Percentiles rank a stretch among this genome's conserved stretches.
Evolutionary conservation across 2,797 vertebrate species (phyloP).

Genomic region (Pogoniulus pusillus): DNA sequence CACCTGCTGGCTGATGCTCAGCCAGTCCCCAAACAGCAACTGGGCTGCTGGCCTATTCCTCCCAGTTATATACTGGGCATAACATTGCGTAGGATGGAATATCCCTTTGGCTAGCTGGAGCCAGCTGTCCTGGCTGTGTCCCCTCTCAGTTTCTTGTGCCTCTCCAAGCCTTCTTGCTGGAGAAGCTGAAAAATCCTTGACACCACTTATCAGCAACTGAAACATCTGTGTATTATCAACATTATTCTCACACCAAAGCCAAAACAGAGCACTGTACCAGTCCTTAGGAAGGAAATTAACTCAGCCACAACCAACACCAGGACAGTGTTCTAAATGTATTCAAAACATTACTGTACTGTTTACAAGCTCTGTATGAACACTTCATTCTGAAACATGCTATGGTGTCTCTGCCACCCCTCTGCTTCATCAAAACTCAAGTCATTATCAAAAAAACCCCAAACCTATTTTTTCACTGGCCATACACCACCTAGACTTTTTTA

Average conservation of each 20-base stretch:
- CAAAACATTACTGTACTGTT: not conserved
- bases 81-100: too few species aligned
- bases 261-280: not conserved
- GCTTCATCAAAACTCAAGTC: not conserved
- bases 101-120: not conserved
- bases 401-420: not conserved
- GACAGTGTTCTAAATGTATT: not conserved
- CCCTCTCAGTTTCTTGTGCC: not conserved
- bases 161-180: not conserved
- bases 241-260: not conserved
- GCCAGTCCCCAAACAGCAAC: not conserved
- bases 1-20: not conserved
- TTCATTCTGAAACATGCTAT: not conserved
- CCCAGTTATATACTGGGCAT: not conserved
- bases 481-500: not conserved
- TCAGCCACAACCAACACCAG: not conserved
- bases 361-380: not conserved
- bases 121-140: not conserved
- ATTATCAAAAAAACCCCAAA: not conserved
- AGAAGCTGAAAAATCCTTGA: not conserved
- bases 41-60: not conserved
- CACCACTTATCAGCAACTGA: not conserved
- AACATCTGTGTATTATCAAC: too few species aligned
- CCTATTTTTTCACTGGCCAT: not conserved
- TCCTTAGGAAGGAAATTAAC: not conserved